These are phyloP conservation scores for Elgaria multicarinata DNA, from an alignment of 2,113 vertebrate genomes.

Conservation along the genomic window DNA sequence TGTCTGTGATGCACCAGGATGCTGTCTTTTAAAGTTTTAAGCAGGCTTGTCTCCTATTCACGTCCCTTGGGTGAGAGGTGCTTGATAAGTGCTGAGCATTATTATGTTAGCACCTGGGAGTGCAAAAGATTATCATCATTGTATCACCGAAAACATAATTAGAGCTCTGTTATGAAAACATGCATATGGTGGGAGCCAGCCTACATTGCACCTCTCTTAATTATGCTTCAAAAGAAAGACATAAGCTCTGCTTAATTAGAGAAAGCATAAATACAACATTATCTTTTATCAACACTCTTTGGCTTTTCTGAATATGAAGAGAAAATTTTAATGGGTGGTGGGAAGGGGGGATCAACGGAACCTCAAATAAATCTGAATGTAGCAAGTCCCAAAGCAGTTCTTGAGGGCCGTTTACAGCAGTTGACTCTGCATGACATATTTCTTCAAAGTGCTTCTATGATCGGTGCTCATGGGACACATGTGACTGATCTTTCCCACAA, in stretches of 20 bases:
- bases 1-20: conserved; percentile 51
- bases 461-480: too few relatives aligned
- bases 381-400: not conserved
- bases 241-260: conserved; percentile 61
- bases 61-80: conserved; percentile 54
- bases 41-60: conserved; percentile 25
- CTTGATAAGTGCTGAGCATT: conserved; percentile 53
- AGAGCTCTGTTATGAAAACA: conserved; percentile 60
- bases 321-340: not conserved
- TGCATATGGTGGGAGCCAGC: conserved; percentile 44
- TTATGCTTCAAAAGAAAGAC: conserved; percentile 53
- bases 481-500: too few relatives aligned
- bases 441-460: too few relatives aligned
- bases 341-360: conserved; percentile 6
- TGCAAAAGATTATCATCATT: conserved; percentile 57
- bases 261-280: conserved; percentile 47
- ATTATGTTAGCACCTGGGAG: conserved; percentile 50
- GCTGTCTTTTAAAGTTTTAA: conserved; percentile 50
- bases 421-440: too few relatives aligned
- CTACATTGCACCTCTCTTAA: conserved; percentile 60
- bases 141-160: conserved; percentile 55
- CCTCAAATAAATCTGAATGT: not conserved
- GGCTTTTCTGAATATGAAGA: conserved; percentile 41
- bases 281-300: conserved; percentile 49
- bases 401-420: too few relatives aligned